Evolutionary conservation across 2,113 vertebrate genomes (phyloP).

Genomic region (Maccullochella peelii): DNA sequence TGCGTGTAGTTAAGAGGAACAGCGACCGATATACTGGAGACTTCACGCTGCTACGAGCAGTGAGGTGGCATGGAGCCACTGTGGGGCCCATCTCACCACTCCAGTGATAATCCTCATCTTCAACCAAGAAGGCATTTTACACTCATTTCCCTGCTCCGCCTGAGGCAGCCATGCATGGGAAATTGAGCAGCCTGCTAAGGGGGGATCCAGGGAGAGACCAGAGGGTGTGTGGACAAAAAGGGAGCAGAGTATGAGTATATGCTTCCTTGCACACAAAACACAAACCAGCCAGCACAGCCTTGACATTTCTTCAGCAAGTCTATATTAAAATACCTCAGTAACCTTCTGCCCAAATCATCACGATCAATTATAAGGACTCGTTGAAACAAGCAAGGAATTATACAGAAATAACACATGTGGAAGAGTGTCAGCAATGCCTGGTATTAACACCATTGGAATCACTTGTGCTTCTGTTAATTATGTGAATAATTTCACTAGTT

Average conservation of each 20-base stretch:
- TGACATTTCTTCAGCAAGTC: slow-evolving; percentile 20
- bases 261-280: slow-evolving; percentile 37
- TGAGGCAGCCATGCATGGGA: slow-evolving; percentile 63
- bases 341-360: slow-evolving; percentile 26
- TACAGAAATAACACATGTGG: not conserved
- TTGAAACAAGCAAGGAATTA: not conserved
- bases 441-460: not conserved
- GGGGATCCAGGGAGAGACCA: slow-evolving; percentile 46
- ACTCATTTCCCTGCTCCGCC: slow-evolving; percentile 61
- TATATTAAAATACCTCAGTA: slow-evolving; percentile 30
- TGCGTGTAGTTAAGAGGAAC: slow-evolving; percentile 12
- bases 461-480: slow-evolving; percentile 1
- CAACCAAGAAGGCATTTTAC: slow-evolving; percentile 65
- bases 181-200: slow-evolving; percentile 58
- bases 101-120: slow-evolving; percentile 60
- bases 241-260: slow-evolving; percentile 14
- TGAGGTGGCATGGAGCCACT: slow-evolving; percentile 50
- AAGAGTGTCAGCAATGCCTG: not conserved
- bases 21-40: slow-evolving; percentile 29
- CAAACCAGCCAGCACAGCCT: slow-evolving; percentile 11
- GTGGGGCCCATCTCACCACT: slow-evolving; percentile 46
- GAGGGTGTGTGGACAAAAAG: slow-evolving; percentile 52
- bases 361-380: slow-evolving; percentile 26
- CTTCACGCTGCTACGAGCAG: slow-evolving; percentile 34
- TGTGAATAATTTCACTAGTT: not conserved